Percentiles rank a stretch among this genome's conserved stretches.
These are phyloP conservation scores for Lomographa bimaculata DNA, from an alignment of 2,888 invertebrate species.

Conservation along the genomic window DNA sequence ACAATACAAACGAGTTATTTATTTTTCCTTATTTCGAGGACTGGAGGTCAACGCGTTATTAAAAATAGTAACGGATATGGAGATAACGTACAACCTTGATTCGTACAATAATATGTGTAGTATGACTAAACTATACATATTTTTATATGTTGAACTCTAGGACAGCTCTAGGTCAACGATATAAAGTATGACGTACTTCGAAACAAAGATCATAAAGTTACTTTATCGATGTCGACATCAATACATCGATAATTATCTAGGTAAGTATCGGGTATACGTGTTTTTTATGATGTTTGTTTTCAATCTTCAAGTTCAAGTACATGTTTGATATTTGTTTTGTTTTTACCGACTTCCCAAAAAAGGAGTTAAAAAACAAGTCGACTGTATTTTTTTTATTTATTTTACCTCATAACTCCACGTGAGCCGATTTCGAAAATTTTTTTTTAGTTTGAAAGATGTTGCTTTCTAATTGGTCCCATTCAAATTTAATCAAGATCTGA, in stretches of 20 bases:
- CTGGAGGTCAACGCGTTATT: slow-evolving; percentile 15
- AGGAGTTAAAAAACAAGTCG: too few relatives aligned
- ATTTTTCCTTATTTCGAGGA: slow-evolving; percentile 10
- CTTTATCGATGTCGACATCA: too few relatives aligned
- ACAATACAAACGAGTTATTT: slow-evolving; percentile 9
- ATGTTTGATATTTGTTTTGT: slow-evolving; percentile 8
- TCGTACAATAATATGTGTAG: slow-evolving; percentile 3
- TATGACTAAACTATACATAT: slow-evolving; percentile 4
- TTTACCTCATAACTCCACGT: too few relatives aligned
- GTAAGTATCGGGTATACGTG: slow-evolving; percentile 15
- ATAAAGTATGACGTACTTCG: not conserved
- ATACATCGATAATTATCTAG: too few relatives aligned
- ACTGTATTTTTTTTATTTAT: too few relatives aligned
- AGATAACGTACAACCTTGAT: slow-evolving; percentile 17
- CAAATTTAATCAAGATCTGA: too few relatives aligned
- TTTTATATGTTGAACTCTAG: slow-evolving; percentile 9
- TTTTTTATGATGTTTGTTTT: slow-evolving; percentile 6
- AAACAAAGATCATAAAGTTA: slow-evolving; percentile 4
- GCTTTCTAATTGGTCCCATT: too few relatives aligned
- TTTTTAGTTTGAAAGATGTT: too few relatives aligned
- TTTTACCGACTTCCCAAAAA: not conserved
- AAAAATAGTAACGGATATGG: slow-evolving; percentile 18
- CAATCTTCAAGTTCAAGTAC: slow-evolving; percentile 5
- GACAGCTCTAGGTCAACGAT: slow-evolving; percentile 14
- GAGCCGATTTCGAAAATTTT: too few relatives aligned